Conservation (phyloP, 2,797 vertebrate genomes). For the Acanthurus tractus region DNA sequence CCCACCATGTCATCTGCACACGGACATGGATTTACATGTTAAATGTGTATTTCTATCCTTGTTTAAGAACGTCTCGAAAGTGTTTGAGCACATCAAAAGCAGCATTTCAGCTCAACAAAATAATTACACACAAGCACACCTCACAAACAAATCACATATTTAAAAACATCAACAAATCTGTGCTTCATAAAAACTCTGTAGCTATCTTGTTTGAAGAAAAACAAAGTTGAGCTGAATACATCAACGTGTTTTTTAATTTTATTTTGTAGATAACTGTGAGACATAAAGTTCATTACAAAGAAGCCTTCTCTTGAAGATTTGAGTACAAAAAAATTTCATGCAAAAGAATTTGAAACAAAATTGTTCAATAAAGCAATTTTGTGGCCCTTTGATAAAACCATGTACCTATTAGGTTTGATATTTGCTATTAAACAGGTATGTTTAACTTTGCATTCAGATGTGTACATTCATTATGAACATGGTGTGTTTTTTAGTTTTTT, state of each 20-base stretch:
- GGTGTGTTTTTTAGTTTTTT: not conserved
- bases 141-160: not conserved
- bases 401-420: not conserved
- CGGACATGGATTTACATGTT: not conserved
- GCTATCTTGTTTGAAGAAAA: not conserved
- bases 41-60: not conserved
- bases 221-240: not conserved
- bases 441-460: not conserved
- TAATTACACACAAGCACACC: not conserved
- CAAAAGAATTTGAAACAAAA: not conserved
- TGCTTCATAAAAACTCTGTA: not conserved
- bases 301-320: not conserved
- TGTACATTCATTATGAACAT: not conserved
- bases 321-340: not conserved
- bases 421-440: not conserved
- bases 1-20: conserved; percentile 1
- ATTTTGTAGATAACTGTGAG: not conserved
- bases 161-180: not conserved
- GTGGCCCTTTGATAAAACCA: not conserved
- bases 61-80: not conserved
- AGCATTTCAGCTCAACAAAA: not conserved
- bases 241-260: not conserved
- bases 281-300: not conserved
- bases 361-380: not conserved
- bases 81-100: not conserved